phyloP scores from a whole-genome alignment of 2,888 invertebrate genomes.

The Cremastinae sp. region DNA sequence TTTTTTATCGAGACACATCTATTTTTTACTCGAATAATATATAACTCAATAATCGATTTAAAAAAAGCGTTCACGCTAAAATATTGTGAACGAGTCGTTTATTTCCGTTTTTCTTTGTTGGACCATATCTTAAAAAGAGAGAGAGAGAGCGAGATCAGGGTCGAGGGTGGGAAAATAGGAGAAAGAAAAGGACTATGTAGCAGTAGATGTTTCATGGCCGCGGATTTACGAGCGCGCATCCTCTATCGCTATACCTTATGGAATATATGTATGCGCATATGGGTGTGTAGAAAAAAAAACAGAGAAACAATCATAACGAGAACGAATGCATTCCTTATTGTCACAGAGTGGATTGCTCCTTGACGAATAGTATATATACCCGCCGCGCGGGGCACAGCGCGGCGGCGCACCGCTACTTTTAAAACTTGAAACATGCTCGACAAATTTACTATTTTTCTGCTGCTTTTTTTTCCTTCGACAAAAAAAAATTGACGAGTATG shows the following conservation, averaged over 20 bases:
- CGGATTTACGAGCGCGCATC: conserved; percentile 43
- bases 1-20: no score
- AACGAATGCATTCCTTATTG: conserved; percentile 32
- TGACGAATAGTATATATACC: no score
- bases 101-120: conserved; percentile 22
- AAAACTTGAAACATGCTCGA: conserved; percentile 1
- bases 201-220: conserved; percentile 45
- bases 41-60: no score
- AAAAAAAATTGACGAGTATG: neutral
- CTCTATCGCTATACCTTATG: conserved; percentile 20
- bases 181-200: conserved; percentile 13
- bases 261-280: no score
- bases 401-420: conserved; percentile 15
- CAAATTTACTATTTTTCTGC: conserved; percentile 40
- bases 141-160: conserved; percentile 14
- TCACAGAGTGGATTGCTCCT: conserved; percentile 23
- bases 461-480: conserved; percentile 9
- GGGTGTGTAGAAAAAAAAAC: conserved; percentile 19
- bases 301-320: conserved; percentile 20
- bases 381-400: no score
- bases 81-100: no score
- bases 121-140: conserved; percentile 12
- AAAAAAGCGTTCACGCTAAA: no score
- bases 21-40: no score
- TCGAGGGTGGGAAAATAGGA: no score